A percentile compares a stretch with the other conserved stretches of the same genome.
Evolutionary conservation across 1,140 invertebrate species (phyloP).

Genomic region (Drosophila littoralis): DNA sequence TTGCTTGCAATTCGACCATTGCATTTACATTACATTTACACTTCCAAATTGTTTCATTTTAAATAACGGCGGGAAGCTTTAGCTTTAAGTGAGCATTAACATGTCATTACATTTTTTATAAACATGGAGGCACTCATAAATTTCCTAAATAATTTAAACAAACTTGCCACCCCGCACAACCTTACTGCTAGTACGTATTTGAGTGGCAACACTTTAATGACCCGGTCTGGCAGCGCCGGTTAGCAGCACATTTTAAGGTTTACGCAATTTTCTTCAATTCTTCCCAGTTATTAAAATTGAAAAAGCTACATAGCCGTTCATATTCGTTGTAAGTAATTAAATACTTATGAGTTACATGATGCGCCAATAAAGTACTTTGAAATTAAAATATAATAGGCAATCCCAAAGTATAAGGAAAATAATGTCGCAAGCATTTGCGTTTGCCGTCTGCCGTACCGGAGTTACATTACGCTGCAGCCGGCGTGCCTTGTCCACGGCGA

Average conservation of each 20-base stretch:
- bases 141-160: constrained; percentile 39
- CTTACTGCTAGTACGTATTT: background rate
- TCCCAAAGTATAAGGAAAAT: constrained; percentile 26
- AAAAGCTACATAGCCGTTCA: constrained; percentile 15
- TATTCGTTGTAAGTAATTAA: constrained; percentile 46
- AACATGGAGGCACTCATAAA: constrained; percentile 52
- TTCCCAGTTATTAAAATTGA: constrained; percentile 42
- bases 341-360: background rate
- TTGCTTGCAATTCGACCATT: background rate
- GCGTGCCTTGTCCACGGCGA: constrained; percentile 55
- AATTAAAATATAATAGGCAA: constrained; percentile 2
- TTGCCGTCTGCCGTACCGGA: constrained; percentile 56
- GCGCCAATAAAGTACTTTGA: background rate
- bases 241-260: constrained; percentile 71
- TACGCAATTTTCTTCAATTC: constrained; percentile 66
- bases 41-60: background rate
- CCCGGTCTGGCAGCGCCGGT: constrained; percentile 26
- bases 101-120: background rate
- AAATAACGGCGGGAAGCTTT: too few species aligned
- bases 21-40: background rate
- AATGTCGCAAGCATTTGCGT: constrained; percentile 72
- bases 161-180: constrained; percentile 19
- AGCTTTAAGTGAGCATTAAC: background rate
- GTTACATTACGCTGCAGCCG: constrained; percentile 62
- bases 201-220: constrained; percentile 18